Conservation (phyloP, 2,888 invertebrate species). For the Steinernema carpocapsae region DNA sequence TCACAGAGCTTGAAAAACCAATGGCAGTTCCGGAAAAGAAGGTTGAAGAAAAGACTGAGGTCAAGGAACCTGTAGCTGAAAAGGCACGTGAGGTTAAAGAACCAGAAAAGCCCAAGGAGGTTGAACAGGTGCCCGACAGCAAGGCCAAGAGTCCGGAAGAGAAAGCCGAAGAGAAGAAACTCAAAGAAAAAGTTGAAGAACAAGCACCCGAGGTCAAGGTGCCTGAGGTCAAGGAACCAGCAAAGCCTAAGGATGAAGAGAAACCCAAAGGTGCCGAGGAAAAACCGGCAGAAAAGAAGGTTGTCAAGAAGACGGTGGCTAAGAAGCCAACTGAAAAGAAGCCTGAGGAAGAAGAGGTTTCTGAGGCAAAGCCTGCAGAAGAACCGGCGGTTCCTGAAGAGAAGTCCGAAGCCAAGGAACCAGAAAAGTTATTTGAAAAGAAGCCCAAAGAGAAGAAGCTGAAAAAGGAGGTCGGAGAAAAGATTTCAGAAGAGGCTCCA, state of each 20-base stretch:
- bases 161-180: slow-evolving; percentile 16
- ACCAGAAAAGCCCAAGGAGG: slow-evolving; percentile 34
- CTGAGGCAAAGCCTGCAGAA: slow-evolving; percentile 33
- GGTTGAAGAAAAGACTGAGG: slow-evolving; percentile 16
- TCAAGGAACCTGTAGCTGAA: not conserved
- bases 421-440: not conserved
- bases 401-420: not conserved
- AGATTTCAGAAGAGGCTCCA: slow-evolving; percentile 37
- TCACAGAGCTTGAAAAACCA: too few species aligned
- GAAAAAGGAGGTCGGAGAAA: slow-evolving; percentile 36
- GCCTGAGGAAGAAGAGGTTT: slow-evolving; percentile 32
- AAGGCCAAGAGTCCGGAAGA: slow-evolving; percentile 7
- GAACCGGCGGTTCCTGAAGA: not conserved
- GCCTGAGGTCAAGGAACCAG: too few species aligned
- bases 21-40: too few species aligned
- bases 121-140: not conserved
- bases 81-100: slow-evolving; percentile 32
- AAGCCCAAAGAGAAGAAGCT: slow-evolving; percentile 17
- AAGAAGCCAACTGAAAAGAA: slow-evolving; percentile 41
- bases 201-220: too few species aligned
- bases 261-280: too few species aligned
- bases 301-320: too few species aligned
- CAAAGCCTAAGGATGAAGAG: too few species aligned
- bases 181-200: too few species aligned
- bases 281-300: too few species aligned